Conservation (phyloP, 2,888 invertebrate genomes). For the Patella pellucida region DNA sequence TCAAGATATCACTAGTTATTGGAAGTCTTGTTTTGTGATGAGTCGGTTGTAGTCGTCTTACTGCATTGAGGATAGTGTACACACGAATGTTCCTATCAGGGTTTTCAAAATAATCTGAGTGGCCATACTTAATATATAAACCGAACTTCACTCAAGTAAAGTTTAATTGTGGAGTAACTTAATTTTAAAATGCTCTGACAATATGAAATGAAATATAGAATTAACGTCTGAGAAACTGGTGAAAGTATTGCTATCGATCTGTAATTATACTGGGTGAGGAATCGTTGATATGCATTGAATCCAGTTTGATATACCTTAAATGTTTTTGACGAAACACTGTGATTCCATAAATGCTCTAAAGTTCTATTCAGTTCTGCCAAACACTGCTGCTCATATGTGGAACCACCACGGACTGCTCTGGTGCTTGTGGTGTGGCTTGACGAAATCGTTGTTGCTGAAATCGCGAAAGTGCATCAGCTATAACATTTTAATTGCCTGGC, state of each 20-base stretch:
- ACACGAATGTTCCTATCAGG: background rate
- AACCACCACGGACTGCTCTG: too few species aligned
- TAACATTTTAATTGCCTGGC: too few species aligned
- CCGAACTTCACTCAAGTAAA: constrained; percentile 19
- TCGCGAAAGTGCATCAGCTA: too few species aligned
- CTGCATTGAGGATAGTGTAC: background rate
- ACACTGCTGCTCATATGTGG: too few species aligned
- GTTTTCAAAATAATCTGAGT: background rate
- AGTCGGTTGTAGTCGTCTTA: background rate
- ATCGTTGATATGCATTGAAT: background rate
- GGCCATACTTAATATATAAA: constrained; percentile 9
- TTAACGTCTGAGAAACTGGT: background rate
- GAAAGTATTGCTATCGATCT: background rate
- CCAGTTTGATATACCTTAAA: background rate
- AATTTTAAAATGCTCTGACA: constrained; percentile 9
- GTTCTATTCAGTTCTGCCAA: too few species aligned
- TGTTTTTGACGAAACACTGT: background rate
- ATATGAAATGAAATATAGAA: constrained; percentile 20
- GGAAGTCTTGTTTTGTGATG: background rate
- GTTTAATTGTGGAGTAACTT: constrained; percentile 16
- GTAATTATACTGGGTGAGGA: background rate
- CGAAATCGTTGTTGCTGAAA: too few species aligned
- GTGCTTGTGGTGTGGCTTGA: too few species aligned
- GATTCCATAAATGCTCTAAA: too few species aligned
- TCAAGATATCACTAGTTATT: background rate